Evolutionary conservation across 2,797 vertebrate genomes (phyloP).

Genomic region (Lerista edwardsae): DNA sequence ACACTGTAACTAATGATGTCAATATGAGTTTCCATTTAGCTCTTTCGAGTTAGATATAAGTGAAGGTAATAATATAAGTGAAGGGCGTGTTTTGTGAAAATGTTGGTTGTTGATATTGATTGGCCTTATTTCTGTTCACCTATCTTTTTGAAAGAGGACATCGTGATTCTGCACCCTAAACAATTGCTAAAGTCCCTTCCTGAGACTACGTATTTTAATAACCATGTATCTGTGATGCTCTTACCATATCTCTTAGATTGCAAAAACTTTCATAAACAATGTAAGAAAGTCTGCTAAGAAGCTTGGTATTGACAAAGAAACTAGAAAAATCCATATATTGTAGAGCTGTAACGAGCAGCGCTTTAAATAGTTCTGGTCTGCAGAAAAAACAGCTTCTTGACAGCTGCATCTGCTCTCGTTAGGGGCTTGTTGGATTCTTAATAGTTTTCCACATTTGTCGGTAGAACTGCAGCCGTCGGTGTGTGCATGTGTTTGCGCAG

Average conservation of each 20-base stretch:
- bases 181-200: no score
- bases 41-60: no score
- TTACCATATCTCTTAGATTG: conserved; percentile 75
- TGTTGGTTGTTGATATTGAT: no score
- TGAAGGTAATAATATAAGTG: no score
- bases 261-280: conserved; percentile 64
- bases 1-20: no score
- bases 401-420: conserved; percentile 71
- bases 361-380: conserved; percentile 76
- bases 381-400: conserved; percentile 71
- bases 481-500: background rate
- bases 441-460: conserved; percentile 37
- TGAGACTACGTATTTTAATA: no score
- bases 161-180: no score
- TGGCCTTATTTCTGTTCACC: no score
- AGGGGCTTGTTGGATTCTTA: conserved; percentile 50
- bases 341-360: conserved; percentile 78
- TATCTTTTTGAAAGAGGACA: no score
- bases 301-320: conserved; percentile 72
- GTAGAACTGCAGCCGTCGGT: background rate
- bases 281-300: conserved; percentile 66
- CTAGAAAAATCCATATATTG: conserved; percentile 75
- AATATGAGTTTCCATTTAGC: no score
- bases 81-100: no score
- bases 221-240: conserved; percentile 68